Percentiles rank a stretch among this genome's conserved stretches.
phyloP scores from a whole-genome alignment of 2,113 vertebrate genomes.

The Colistium nudipinnis region DNA sequence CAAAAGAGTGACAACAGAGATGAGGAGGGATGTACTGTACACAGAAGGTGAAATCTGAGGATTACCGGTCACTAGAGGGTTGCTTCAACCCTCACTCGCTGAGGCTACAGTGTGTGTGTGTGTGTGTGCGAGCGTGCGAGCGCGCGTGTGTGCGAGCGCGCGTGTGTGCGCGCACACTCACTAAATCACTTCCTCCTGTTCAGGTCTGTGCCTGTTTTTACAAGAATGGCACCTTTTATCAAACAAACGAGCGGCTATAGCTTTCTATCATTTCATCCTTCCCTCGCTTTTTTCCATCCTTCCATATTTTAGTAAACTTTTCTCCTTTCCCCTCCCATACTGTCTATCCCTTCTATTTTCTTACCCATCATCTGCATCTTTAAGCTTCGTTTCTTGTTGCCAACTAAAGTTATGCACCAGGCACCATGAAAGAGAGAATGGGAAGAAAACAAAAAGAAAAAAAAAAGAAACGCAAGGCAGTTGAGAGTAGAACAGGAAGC shows the following conservation, averaged over 20 bases:
- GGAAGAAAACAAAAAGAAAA: not conserved
- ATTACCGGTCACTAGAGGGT: slow-evolving; percentile 37
- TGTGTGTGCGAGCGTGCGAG: slow-evolving; percentile 11
- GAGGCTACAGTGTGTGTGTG: not conserved
- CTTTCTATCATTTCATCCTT: slow-evolving; percentile 1
- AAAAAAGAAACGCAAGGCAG: not conserved
- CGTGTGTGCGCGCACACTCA: slow-evolving; percentile 9
- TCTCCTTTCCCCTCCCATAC: not conserved
- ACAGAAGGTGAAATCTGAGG: slow-evolving; percentile 37
- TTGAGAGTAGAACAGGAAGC: slow-evolving; percentile 9
- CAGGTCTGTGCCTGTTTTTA: slow-evolving; percentile 37
- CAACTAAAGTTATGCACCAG: not conserved
- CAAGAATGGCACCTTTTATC: slow-evolving; percentile 40
- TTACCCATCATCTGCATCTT: not conserved
- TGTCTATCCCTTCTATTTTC: not conserved
- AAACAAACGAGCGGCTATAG: slow-evolving; percentile 25
- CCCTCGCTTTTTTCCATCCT: not conserved
- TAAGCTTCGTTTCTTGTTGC: not conserved
- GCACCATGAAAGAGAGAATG: not conserved
- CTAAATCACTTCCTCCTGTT: slow-evolving; percentile 42
- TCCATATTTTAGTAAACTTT: not conserved
- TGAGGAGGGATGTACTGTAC: slow-evolving; percentile 16
- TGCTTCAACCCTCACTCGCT: slow-evolving; percentile 10
- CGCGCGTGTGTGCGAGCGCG: slow-evolving; percentile 19
- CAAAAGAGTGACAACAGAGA: not conserved